Conservation (phyloP, 2,888 invertebrate species). For the Odontocolon sp. region DNA sequence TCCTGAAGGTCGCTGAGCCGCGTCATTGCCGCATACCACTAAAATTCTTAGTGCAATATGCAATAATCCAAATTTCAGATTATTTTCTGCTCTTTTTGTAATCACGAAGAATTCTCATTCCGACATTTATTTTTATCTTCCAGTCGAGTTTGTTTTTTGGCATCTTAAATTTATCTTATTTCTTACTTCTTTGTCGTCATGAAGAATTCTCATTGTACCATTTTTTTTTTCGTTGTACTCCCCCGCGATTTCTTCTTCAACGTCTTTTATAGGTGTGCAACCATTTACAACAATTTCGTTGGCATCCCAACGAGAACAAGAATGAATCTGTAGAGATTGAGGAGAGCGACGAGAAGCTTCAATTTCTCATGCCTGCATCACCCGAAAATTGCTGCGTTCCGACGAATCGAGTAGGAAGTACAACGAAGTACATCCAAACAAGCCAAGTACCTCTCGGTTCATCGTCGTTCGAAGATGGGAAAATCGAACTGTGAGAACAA, state of each 20-base stretch:
- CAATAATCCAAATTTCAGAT: background rate
- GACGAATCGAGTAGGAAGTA: constrained; percentile 26
- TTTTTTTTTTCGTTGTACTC: background rate
- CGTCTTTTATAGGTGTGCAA: background rate
- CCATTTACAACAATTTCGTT: constrained; percentile 28
- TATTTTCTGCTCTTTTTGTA: background rate
- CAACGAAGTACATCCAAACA: background rate
- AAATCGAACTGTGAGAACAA: constrained; percentile 42
- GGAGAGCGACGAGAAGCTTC: background rate
- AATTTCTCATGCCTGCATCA: background rate
- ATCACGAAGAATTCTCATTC: background rate
- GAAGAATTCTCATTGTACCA: background rate
- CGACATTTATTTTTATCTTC: background rate
- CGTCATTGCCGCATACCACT: background rate
- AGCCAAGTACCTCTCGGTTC: background rate
- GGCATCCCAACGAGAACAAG: constrained; percentile 29
- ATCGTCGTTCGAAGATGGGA: constrained; percentile 13
- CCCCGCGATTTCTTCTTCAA: background rate
- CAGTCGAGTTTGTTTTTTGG: too few species aligned
- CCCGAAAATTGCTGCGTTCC: constrained; percentile 32
- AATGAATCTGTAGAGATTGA: too few species aligned
- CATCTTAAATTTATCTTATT: too few species aligned
- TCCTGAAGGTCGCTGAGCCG: constrained; percentile 4
- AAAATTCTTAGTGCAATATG: background rate
- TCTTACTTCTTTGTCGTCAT: too few species aligned